Conservation (phyloP, 1,140 invertebrate genomes). For the Thereuonema tuberculata region DNA sequence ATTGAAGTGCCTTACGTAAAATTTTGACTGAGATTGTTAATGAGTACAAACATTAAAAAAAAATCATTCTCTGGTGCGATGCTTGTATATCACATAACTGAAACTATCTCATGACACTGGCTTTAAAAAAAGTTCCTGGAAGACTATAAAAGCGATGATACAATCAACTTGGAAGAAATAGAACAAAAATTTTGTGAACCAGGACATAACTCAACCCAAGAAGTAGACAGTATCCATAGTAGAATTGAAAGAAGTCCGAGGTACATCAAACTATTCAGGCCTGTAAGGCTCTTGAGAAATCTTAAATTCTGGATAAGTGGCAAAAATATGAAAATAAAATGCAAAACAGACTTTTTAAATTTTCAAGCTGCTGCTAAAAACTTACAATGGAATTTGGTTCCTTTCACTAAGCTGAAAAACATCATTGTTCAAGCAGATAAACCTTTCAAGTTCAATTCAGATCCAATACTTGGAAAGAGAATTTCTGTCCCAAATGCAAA, state of each 20-base stretch:
- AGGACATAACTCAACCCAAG: slow-evolving; percentile 18
- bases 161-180: slow-evolving; percentile 8
- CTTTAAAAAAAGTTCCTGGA: too few species aligned
- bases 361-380: not conserved
- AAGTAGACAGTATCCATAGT: slow-evolving; percentile 17
- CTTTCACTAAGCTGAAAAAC: not conserved
- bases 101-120: slow-evolving; percentile 11
- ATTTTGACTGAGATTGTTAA: slow-evolving; percentile 12
- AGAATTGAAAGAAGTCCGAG: slow-evolving; percentile 14
- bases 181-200: slow-evolving; percentile 18
- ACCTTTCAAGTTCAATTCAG: too few species aligned
- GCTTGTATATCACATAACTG: slow-evolving; percentile 11
- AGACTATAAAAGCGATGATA: slow-evolving; percentile 10
- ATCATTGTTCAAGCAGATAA: too few species aligned
- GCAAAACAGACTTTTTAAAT: not conserved
- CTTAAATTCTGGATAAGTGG: slow-evolving; percentile 6
- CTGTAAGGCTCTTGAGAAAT: slow-evolving; percentile 16
- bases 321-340: not conserved
- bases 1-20: slow-evolving; percentile 15
- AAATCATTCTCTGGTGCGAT: slow-evolving; percentile 13
- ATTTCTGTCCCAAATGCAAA: too few species aligned
- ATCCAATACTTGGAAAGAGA: too few species aligned
- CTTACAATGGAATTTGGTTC: not conserved
- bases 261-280: slow-evolving; percentile 17
- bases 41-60: slow-evolving; percentile 8